Percentiles rank a stretch among this genome's conserved stretches.
Evolutionary conservation across 2,888 invertebrate species (phyloP).

Genomic region (Drosophila cognata): DNA sequence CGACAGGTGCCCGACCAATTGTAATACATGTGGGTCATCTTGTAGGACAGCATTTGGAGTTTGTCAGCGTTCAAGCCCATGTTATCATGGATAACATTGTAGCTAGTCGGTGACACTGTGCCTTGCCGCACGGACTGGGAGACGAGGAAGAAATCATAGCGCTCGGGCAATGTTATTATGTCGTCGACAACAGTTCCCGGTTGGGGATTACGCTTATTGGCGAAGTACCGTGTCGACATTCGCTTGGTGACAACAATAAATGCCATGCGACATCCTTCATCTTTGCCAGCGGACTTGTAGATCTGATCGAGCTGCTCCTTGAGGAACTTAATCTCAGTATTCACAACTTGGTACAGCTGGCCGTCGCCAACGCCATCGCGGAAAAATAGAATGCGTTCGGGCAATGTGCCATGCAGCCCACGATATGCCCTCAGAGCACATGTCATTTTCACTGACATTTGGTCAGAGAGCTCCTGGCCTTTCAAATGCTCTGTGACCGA

Average conservation of each 20-base stretch:
- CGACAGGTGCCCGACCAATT: too few relatives aligned
- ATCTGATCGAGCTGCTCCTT: slow-evolving; percentile 86
- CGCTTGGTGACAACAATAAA: slow-evolving; percentile 96
- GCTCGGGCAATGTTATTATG: slow-evolving; percentile 91
- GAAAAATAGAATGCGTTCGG: slow-evolving; percentile 92
- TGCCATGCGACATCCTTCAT: slow-evolving; percentile 86
- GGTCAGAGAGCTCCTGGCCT: slow-evolving; percentile 91
- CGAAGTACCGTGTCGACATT: slow-evolving; percentile 92
- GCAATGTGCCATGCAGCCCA: slow-evolving; percentile 85
- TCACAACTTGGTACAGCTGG: slow-evolving; percentile 91
- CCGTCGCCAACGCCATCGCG: slow-evolving; percentile 98
- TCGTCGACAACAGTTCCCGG: slow-evolving; percentile 96
- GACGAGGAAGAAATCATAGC: slow-evolving; percentile 96
- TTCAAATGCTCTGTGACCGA: slow-evolving; percentile 90
- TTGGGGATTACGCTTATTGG: slow-evolving; percentile 88
- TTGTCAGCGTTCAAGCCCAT: too few relatives aligned
- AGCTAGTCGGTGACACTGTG: slow-evolving; percentile 95
- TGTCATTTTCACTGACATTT: slow-evolving; percentile 88
- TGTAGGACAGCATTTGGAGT: too few relatives aligned
- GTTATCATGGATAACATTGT: too few relatives aligned
- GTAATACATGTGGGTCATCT: too few relatives aligned
- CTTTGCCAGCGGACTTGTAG: slow-evolving; percentile 86
- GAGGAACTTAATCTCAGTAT: slow-evolving; percentile 90
- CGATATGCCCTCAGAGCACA: slow-evolving; percentile 81
- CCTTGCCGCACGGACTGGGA: slow-evolving; percentile 95